Conservation (phyloP, 2,888 invertebrate genomes). For the Barypeithes pellucidus region DNA sequence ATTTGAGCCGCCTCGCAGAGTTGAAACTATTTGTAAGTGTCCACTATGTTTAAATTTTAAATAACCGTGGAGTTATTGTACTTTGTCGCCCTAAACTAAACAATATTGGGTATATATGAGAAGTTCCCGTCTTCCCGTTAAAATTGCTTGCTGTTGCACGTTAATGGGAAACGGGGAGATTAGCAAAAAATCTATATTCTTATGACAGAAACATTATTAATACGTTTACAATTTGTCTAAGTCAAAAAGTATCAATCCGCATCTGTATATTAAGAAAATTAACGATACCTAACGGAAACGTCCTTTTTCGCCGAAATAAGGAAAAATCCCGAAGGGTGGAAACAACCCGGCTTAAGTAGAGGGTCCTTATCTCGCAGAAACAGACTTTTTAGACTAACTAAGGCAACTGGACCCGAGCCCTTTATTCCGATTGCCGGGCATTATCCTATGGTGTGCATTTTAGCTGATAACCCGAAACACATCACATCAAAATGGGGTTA, state of each 20-base stretch:
- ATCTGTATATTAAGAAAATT: conserved; percentile 52
- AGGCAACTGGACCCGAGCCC: conserved; percentile 62
- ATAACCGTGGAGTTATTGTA: too few species aligned
- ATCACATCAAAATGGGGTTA: conserved; percentile 32
- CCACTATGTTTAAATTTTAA: too few species aligned
- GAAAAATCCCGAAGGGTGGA: conserved; percentile 55
- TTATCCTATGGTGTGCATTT: conserved; percentile 67
- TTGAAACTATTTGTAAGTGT: too few species aligned
- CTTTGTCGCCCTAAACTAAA: too few species aligned
- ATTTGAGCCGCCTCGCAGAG: too few species aligned
- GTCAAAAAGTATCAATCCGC: conserved; percentile 5
- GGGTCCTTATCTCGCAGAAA: conserved; percentile 67
- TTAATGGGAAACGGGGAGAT: too few species aligned
- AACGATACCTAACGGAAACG: conserved; percentile 53
- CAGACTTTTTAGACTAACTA: conserved; percentile 68
- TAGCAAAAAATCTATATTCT: too few species aligned
- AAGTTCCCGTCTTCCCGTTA: too few species aligned
- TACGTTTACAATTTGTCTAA: too few species aligned
- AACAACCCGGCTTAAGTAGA: conserved; percentile 65
- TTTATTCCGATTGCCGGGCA: conserved; percentile 68
- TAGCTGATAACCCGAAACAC: conserved; percentile 59
- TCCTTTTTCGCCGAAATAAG: conserved; percentile 46
- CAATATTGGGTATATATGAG: too few species aligned
- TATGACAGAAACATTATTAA: too few species aligned
- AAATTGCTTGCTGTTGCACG: too few species aligned